These are phyloP conservation scores for Acromyrmex charruanus DNA, from an alignment of 1,140 invertebrate genomes.

Conservation along the genomic window DNA sequence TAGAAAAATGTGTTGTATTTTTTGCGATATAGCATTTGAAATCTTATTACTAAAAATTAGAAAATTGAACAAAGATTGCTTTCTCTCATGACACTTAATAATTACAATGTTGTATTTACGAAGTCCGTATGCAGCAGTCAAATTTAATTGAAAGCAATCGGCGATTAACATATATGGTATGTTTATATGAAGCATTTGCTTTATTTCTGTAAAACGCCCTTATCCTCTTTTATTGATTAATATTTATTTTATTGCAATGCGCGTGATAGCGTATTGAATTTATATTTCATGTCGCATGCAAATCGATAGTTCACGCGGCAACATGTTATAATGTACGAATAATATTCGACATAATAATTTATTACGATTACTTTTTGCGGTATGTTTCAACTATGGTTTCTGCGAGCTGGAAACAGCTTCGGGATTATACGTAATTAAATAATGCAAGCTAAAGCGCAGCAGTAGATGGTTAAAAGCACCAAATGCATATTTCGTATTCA, in stretches of 20 bases:
- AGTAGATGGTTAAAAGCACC: constrained; percentile 46
- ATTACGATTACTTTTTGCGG: constrained; percentile 14
- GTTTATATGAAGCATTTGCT: neutral
- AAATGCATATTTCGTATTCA: constrained; percentile 41
- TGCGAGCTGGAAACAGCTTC: constrained; percentile 26
- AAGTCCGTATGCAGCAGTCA: neutral
- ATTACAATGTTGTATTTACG: constrained; percentile 29
- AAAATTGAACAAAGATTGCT: neutral
- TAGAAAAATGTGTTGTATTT: too few species aligned
- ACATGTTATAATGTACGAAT: neutral
- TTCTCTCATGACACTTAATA: constrained; percentile 23
- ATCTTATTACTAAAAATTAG: neutral
- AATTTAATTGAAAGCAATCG: neutral
- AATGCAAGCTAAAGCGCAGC: constrained; percentile 16
- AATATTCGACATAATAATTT: constrained; percentile 37
- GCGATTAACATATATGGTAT: neutral
- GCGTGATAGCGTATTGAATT: constrained; percentile 1
- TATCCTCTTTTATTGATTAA: neutral
- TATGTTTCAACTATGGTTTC: constrained; percentile 20
- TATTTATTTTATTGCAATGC: constrained; percentile 27
- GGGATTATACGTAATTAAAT: constrained; percentile 51
- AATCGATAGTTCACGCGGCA: neutral
- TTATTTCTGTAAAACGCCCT: too few species aligned
- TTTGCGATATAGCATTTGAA: neutral
- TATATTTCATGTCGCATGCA: neutral